phyloP scores from a whole-genome alignment of 2,113 vertebrate species.

The Daubentonia madagascariensis region DNA sequence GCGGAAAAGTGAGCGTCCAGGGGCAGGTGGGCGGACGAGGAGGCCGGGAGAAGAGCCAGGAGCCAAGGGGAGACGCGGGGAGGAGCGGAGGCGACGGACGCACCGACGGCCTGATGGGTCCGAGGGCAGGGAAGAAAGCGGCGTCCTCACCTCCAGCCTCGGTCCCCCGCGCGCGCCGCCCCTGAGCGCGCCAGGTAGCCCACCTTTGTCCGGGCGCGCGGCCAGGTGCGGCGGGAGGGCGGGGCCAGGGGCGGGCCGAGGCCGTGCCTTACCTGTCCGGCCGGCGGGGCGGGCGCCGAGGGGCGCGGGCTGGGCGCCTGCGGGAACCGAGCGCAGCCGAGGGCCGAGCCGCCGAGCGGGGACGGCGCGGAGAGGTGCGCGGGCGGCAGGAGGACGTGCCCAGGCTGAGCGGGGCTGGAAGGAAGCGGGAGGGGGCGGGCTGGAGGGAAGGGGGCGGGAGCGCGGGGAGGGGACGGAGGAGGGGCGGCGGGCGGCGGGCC shows the following conservation, averaged over 20 bases:
- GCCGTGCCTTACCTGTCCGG: constrained; percentile 64
- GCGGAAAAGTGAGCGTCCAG: constrained; percentile 27
- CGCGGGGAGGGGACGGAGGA: not conserved
- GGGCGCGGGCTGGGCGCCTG: not conserved
- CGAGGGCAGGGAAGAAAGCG: not conserved
- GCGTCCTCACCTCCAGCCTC: not conserved
- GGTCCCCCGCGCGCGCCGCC: not conserved
- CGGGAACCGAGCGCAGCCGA: constrained; percentile 15
- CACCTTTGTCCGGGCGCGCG: constrained; percentile 32
- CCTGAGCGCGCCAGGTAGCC: constrained; percentile 15
- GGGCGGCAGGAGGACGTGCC: not conserved
- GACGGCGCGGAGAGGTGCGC: constrained; percentile 20
- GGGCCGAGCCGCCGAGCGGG: not conserved
- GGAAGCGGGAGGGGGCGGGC: constrained; percentile 17
- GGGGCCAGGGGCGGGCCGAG: constrained; percentile 59
- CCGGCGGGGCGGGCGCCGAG: not conserved
- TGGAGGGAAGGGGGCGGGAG: not conserved
- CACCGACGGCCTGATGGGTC: not conserved
- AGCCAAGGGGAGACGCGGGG: not conserved
- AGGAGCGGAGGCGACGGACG: not conserved
- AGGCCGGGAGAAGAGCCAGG: not conserved
- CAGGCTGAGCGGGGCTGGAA: not conserved
- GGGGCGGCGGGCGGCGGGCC: not conserved
- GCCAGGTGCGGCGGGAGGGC: constrained; percentile 57
- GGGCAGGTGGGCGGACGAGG: not conserved